These are phyloP conservation scores for Heliconius ethilla DNA, from an alignment of 2,888 invertebrate species.

Conservation along the genomic window DNA sequence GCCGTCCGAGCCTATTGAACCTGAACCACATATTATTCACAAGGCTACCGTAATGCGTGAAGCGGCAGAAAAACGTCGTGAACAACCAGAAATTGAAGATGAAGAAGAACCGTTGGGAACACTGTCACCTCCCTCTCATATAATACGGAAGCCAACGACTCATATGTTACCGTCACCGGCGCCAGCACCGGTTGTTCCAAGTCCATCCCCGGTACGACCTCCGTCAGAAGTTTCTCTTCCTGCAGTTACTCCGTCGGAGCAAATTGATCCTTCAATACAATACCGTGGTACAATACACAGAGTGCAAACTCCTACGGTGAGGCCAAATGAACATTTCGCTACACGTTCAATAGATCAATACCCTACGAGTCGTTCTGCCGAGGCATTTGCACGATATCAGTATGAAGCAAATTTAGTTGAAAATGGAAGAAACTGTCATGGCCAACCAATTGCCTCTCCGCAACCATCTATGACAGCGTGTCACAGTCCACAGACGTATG, in stretches of 20 bases:
- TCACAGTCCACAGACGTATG: slow-evolving; percentile 72
- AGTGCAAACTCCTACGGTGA: slow-evolving; percentile 66
- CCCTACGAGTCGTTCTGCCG: slow-evolving; percentile 68
- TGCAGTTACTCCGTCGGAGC: slow-evolving; percentile 58
- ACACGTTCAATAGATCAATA: slow-evolving; percentile 72
- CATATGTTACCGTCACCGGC: slow-evolving; percentile 70
- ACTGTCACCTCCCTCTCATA: slow-evolving; percentile 77
- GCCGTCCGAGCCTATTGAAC: slow-evolving; percentile 76
- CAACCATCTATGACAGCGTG: slow-evolving; percentile 68
- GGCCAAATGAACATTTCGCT: slow-evolving; percentile 68
- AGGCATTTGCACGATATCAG: slow-evolving; percentile 66
- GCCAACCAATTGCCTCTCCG: slow-evolving; percentile 61
- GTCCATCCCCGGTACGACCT: slow-evolving; percentile 55
- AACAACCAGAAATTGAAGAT: slow-evolving; percentile 72
- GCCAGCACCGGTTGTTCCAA: slow-evolving; percentile 60
- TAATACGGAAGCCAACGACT: slow-evolving; percentile 73
- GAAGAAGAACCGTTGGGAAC: slow-evolving; percentile 69
- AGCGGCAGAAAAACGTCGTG: slow-evolving; percentile 75
- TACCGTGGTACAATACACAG: slow-evolving; percentile 63
- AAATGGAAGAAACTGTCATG: slow-evolving; percentile 61
- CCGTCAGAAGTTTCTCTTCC: slow-evolving; percentile 61
- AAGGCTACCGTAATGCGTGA: slow-evolving; percentile 81
- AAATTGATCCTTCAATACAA: slow-evolving; percentile 57
- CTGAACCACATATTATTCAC: slow-evolving; percentile 80
- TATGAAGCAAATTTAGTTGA: slow-evolving; percentile 66